These are phyloP conservation scores for Tholera decimalis DNA, from an alignment of 2,888 invertebrate species.

Conservation along the genomic window DNA sequence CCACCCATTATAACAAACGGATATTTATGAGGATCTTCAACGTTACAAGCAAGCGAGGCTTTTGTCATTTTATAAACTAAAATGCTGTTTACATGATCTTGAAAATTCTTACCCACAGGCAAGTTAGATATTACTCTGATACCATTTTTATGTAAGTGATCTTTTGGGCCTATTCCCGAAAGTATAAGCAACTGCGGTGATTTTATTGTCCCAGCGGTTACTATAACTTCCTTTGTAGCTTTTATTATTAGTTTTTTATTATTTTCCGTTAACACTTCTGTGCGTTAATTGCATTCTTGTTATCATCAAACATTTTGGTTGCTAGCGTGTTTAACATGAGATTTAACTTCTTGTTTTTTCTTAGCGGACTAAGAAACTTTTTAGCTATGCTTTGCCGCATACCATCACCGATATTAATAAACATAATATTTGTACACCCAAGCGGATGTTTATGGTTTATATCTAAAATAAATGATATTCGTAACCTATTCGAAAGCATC, in stretches of 20 bases:
- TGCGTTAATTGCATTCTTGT: slow-evolving; percentile 83
- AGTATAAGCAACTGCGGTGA: slow-evolving; percentile 87
- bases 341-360: slow-evolving; percentile 72
- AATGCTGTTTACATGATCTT: slow-evolving; percentile 81
- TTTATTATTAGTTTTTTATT: slow-evolving; percentile 67
- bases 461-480: slow-evolving; percentile 58
- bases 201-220: slow-evolving; percentile 85
- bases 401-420: slow-evolving; percentile 84
- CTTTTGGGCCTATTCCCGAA: slow-evolving; percentile 86
- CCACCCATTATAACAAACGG: slow-evolving; percentile 32
- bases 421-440: slow-evolving; percentile 84
- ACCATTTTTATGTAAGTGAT: slow-evolving; percentile 73
- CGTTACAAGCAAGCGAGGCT: background rate
- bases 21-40: slow-evolving; percentile 28
- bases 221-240: slow-evolving; percentile 84
- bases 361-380: slow-evolving; percentile 80
- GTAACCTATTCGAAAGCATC: slow-evolving; percentile 81
- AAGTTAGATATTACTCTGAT: slow-evolving; percentile 79
- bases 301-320: slow-evolving; percentile 85
- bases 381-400: slow-evolving; percentile 86
- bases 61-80: slow-evolving; percentile 65
- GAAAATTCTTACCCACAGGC: slow-evolving; percentile 85
- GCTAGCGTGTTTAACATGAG: slow-evolving; percentile 84
- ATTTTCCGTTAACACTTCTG: slow-evolving; percentile 72
- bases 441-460: slow-evolving; percentile 57